Base-by-base conservation (phyloP, 1,140 invertebrate species). In the Drepana arcuata region DNA sequence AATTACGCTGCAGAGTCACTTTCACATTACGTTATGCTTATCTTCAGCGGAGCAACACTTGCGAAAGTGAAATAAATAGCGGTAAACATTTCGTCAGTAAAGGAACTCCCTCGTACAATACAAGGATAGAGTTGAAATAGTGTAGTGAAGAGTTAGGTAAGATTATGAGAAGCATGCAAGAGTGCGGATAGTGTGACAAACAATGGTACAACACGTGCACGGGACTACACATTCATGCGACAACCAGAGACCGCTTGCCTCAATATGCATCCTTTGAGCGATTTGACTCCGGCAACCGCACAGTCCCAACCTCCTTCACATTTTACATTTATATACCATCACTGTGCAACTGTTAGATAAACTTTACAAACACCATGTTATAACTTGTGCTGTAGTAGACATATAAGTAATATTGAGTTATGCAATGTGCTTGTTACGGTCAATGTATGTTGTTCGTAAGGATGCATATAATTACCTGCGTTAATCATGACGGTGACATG, bases 401-500 rank as follows among this genome's bases (percentile, higher is more conserved):
- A 30, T 41, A 16, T 31, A 51, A 45, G 36, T 49, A 51, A n/a
- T n/a, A n/a, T n/a, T n/a, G n/a, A n/a, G n/a, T n/a, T 50, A 52
- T 46, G 48, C 57, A 48, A 50, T 56, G 62, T 71, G 66, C 64
- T 52, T 40, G 34, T 56, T 58, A 52, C 39, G 49, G 40, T 63
- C 53, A 69, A 60, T 62, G 52, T 55, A 56, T 56, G 44, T 47
- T 41, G 39, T 67, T 70, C 66, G 61, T 75, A 81, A 71, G 74
- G 78, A 82, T 82, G 78, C 78, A 82, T 79, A 79, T 81, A 77
- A 77, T 81, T 79, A 88, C 86, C 86, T 60, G 92, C 90, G 52
- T 84, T 84, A 79, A 88, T 88, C 80, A 92, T 88, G 77, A 93
- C 91, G 69, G 91, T 90, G 83, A 93, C 87, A 82, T 94, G 93